Base-by-base conservation (phyloP, 2,113 vertebrate species). In the Orthonyx spaldingii region DNA sequence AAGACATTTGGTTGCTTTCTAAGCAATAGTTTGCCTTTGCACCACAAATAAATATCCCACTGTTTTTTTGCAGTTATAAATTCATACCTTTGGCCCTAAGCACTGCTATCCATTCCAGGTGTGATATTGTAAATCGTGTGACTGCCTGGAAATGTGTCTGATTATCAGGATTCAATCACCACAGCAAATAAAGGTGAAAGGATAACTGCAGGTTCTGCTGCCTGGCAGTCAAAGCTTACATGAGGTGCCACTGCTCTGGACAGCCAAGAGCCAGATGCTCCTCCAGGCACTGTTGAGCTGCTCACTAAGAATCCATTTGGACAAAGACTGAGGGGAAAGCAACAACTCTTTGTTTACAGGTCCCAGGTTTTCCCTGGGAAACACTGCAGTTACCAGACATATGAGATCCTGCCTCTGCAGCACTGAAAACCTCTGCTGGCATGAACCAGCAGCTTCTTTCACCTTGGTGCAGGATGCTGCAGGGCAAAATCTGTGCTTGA, bases 201-300 rank as follows among this genome's bases (percentile, higher is more conserved):
- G 9, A 4, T n/a, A 76, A 80, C 47, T 57, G 68, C 64, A 37
- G 56, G 28, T 24, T 75, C 55, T 2, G 14, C 69, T 77, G 71
- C 52, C 47, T 16, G 27, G 5, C 0, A 9, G 70, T 81, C 59
- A 94, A 72, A 95, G 80, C 52, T 90, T 55, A 60, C 1, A 1
- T 0, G 0, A 42, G 49, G n/a, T 64, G 74, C 53, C 27, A 19
- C 33, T 11, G 5, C 21, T 9, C 20, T 16, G 84, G 59, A 39
- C 42, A 63, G 8, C 55, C 47, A 2, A 8, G 65, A 76, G 75
- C 42, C 26, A 21, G 39, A 17, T 47, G 47, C 56, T 87, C 10
- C 72, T 33, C 10, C 6, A 10, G 60, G 17, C 65, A 41, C 23
- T 5, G 12, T 4, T 3, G 13, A 41, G 39, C 30, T 0, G 0